A percentile compares a stretch with the other conserved stretches of the same genome.
Evolutionary conservation across 2,888 invertebrate species (phyloP).

Genomic region (Parnassius smintheus): DNA sequence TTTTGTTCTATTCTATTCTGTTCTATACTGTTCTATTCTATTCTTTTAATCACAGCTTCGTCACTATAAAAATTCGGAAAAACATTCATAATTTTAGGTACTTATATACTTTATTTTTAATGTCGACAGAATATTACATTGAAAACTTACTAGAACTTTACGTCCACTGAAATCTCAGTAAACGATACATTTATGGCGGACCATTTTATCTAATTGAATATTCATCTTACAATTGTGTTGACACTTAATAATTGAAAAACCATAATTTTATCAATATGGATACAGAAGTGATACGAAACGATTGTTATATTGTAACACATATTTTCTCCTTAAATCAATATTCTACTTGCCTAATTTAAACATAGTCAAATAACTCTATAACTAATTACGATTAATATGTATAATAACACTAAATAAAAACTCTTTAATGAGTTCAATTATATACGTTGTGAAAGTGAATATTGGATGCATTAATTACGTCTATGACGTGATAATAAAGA

Average conservation of each 20-base stretch:
- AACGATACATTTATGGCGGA: slow-evolving; percentile 57
- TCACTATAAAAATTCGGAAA: no score
- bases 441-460: neutral
- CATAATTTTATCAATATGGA: slow-evolving; percentile 44
- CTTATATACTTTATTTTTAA: slow-evolving; percentile 66
- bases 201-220: slow-evolving; percentile 59
- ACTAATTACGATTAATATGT: slow-evolving; percentile 60
- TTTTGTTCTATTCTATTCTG: no score
- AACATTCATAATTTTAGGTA: slow-evolving; percentile 37
- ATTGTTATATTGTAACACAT: slow-evolving; percentile 43
- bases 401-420: slow-evolving; percentile 46
- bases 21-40: no score
- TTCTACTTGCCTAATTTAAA: slow-evolving; percentile 55
- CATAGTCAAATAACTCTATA: slow-evolving; percentile 54
- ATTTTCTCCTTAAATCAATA: slow-evolving; percentile 28
- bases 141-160: slow-evolving; percentile 63
- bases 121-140: slow-evolving; percentile 70
- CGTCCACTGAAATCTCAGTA: slow-evolving; percentile 66
- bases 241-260: slow-evolving; percentile 66
- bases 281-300: slow-evolving; percentile 44
- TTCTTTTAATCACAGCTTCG: no score
- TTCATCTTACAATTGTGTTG: slow-evolving; percentile 60
- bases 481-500: slow-evolving; percentile 3
- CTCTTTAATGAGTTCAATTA: neutral
- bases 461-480: slow-evolving; percentile 4